Evolutionary conservation across 1,140 invertebrate species (phyloP).

Genomic region (Eurosta solidaginis): DNA sequence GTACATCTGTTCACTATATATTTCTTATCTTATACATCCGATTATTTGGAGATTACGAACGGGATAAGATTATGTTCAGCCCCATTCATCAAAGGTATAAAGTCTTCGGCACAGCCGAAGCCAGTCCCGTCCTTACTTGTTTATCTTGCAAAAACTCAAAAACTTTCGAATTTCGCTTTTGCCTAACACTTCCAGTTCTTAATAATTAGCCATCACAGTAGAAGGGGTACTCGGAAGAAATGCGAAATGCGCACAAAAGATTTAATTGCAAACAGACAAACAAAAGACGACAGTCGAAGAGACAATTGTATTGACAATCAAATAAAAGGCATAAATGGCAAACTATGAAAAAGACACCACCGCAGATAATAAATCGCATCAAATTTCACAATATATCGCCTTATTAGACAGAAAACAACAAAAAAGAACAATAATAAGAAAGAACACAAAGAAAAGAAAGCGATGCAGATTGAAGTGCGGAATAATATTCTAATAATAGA

Average conservation of each 20-base stretch:
- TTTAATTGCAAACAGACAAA: constrained; percentile 30
- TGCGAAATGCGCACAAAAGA: constrained; percentile 32
- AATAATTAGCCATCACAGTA: too few relatives aligned
- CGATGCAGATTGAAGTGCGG: neutral
- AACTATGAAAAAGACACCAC: constrained; percentile 39
- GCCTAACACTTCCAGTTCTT: too few relatives aligned
- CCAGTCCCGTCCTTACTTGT: too few relatives aligned
- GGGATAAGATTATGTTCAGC: too few relatives aligned
- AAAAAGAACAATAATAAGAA: constrained; percentile 35
- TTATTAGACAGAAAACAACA: constrained; percentile 40
- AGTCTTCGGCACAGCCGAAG: too few relatives aligned
- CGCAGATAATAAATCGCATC: constrained; percentile 51
- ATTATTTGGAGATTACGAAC: too few relatives aligned
- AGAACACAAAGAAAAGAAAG: constrained; percentile 33
- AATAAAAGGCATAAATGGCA: constrained; percentile 13
- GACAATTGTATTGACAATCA: neutral
- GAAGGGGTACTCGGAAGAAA: too few relatives aligned
- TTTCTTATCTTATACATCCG: too few relatives aligned
- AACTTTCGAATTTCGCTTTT: too few relatives aligned
- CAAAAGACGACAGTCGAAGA: neutral
- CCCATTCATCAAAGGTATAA: too few relatives aligned
- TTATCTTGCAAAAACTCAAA: too few relatives aligned
- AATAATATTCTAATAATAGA: neutral
- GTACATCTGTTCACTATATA: too few relatives aligned
- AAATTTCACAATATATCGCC: constrained; percentile 59